A percentile compares a stretch with the other conserved stretches of the same genome.
Conservation (phyloP, 2,113 vertebrate genomes). For the Octodon degus region DNA sequence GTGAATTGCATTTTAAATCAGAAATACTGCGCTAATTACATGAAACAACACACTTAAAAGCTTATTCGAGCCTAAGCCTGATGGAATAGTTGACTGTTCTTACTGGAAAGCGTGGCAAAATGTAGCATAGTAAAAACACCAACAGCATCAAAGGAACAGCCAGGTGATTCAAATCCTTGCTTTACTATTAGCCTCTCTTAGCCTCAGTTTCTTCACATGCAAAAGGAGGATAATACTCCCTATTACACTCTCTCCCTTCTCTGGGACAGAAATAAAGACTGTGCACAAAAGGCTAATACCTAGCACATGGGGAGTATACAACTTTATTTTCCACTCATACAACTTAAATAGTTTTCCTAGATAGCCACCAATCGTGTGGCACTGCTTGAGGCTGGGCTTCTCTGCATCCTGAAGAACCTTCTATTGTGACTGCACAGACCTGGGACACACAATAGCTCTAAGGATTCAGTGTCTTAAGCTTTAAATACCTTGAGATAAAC, state of each 20-base stretch:
- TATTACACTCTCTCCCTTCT: not conserved
- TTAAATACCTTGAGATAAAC: not conserved
- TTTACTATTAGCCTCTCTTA: not conserved
- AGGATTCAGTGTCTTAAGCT: not conserved
- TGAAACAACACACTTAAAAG: constrained; percentile 33
- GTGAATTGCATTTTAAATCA: constrained; percentile 27
- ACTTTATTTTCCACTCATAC: not conserved
- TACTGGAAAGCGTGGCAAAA: not conserved
- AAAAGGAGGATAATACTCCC: not conserved
- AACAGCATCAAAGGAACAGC: not conserved
- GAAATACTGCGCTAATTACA: constrained; percentile 10
- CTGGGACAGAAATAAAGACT: not conserved
- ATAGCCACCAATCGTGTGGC: not conserved
- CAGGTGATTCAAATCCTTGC: constrained; percentile 9
- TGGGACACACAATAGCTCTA: not conserved
- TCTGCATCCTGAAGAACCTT: not conserved
- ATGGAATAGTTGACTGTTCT: not conserved
- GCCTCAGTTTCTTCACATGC: not conserved
- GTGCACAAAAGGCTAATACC: not conserved
- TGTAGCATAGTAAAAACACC: not conserved
- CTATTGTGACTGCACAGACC: not conserved
- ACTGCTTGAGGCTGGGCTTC: not conserved
- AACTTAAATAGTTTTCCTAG: not conserved
- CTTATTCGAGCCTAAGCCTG: not conserved
- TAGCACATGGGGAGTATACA: not conserved